phyloP scores from a whole-genome alignment of 2,888 invertebrate genomes.

The Deilephila porcellus region DNA sequence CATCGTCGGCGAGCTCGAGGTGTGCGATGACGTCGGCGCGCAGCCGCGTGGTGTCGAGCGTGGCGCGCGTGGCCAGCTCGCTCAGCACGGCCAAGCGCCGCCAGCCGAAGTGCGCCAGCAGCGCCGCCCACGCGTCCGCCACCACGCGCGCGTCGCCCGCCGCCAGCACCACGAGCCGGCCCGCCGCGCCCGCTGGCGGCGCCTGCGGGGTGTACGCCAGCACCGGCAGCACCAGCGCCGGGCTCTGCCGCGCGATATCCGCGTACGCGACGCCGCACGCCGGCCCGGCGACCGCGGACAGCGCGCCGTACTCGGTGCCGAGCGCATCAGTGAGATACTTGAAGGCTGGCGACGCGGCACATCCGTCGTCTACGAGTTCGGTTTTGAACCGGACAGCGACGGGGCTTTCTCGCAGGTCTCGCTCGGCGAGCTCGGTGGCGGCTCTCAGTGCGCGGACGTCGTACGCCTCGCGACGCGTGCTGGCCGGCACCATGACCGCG shows the following conservation, averaged over 20 bases:
- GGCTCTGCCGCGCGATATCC: conserved; percentile 66
- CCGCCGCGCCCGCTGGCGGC: conserved; percentile 53
- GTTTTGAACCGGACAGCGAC: conserved; percentile 53
- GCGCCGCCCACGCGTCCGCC: conserved; percentile 50
- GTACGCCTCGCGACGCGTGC: conserved; percentile 35
- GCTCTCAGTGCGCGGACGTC: conserved; percentile 33
- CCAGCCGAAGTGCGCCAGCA: conserved; percentile 58
- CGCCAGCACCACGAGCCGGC: conserved; percentile 54
- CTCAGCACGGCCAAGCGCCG: conserved; percentile 64
- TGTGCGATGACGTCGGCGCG: conserved; percentile 57
- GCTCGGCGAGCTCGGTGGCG: conserved; percentile 50
- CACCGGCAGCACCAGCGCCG: conserved; percentile 62
- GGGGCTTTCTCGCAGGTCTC: conserved; percentile 49
- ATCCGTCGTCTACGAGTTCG: conserved; percentile 65
- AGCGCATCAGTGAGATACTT: conserved; percentile 66
- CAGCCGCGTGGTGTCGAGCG: conserved; percentile 56
- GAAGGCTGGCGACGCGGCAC: conserved; percentile 64
- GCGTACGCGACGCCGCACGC: conserved; percentile 70
- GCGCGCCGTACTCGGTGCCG: conserved; percentile 64
- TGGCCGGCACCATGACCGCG: conserved; percentile 49
- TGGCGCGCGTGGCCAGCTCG: conserved; percentile 60
- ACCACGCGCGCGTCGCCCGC: conserved; percentile 56
- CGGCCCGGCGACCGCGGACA: conserved; percentile 70
- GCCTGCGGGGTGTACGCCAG: conserved; percentile 68
- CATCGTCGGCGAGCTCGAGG: conserved; percentile 69